phyloP scores from a whole-genome alignment of 2,888 invertebrate species.

The Gisinianus flammeolus region DNA sequence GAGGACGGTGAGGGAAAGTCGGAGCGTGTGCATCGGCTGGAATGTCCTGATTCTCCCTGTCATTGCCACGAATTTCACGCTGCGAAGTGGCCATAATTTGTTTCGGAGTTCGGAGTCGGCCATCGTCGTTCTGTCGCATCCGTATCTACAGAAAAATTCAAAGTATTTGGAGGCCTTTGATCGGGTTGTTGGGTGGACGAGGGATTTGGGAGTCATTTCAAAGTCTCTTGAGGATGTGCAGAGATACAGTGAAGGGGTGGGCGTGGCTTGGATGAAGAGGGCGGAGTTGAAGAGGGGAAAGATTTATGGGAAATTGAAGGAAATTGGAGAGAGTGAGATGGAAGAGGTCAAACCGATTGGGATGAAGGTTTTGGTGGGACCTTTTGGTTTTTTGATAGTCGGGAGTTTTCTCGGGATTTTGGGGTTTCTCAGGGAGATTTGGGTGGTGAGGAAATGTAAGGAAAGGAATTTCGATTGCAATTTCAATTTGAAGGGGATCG shows the following conservation, averaged over 20 bases:
- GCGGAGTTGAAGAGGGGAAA: not conserved
- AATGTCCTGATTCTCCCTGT: not conserved
- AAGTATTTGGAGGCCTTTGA: not conserved
- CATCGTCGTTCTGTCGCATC: not conserved
- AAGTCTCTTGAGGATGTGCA: not conserved
- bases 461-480: too few relatives aligned
- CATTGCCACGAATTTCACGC: slow-evolving; percentile 4
- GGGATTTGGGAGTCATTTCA: not conserved
- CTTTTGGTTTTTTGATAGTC: not conserved
- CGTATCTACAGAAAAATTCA: not conserved
- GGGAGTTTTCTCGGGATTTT: not conserved
- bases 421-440: too few relatives aligned
- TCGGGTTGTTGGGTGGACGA: not conserved
- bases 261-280: not conserved
- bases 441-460: too few relatives aligned
- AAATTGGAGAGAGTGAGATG: too few relatives aligned
- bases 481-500: too few relatives aligned
- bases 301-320: not conserved
- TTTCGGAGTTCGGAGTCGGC: not conserved
- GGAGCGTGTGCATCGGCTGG: slow-evolving; percentile 6
- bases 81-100: not conserved
- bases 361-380: not conserved
- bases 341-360: not conserved
- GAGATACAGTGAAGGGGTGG: too few relatives aligned
- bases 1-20: not conserved